These are phyloP conservation scores for Champsocephalus esox DNA, from an alignment of 2,797 vertebrate genomes.

Conservation along the genomic window DNA sequence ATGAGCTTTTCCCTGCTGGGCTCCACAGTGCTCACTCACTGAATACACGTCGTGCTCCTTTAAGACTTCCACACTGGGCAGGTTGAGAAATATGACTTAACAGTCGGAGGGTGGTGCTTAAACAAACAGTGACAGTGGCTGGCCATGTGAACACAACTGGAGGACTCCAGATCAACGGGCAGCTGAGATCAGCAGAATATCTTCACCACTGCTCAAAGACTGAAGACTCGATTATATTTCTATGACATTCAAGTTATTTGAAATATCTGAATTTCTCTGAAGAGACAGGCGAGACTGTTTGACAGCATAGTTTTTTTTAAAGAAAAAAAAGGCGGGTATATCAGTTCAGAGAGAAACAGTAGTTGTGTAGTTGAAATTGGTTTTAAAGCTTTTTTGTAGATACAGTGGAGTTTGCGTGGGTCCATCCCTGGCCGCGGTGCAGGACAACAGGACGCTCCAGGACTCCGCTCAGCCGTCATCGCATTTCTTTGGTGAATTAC, in stretches of 20 bases:
- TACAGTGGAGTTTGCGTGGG: background rate
- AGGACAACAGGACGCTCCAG: slow-evolving; percentile 32
- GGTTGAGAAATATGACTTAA: slow-evolving; percentile 61
- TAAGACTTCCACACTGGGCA: slow-evolving; percentile 65
- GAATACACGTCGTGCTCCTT: slow-evolving; percentile 71
- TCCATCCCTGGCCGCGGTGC: background rate
- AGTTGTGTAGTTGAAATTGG: background rate
- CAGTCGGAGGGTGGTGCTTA: slow-evolving; percentile 69
- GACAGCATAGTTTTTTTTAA: background rate
- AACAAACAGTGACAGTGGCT: slow-evolving; percentile 55
- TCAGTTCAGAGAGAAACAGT: background rate
- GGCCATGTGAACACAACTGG: slow-evolving; percentile 51
- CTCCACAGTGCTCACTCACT: background rate
- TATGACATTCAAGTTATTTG: background rate
- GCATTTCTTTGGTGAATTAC: slow-evolving; percentile 21
- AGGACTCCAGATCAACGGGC: slow-evolving; percentile 45
- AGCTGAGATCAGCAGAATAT: slow-evolving; percentile 30
- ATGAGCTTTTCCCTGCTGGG: no score
- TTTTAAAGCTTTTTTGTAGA: background rate
- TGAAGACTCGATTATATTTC: background rate
- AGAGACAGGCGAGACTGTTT: background rate
- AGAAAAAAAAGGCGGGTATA: background rate
- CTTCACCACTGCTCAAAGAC: background rate
- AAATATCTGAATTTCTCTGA: slow-evolving; percentile 12
- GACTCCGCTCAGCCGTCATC: slow-evolving; percentile 31